Percentiles rank a stretch among this genome's conserved stretches.
These are phyloP conservation scores for Eulemur mongoz DNA, from an alignment of 2,797 vertebrate species.

Conservation along the genomic window DNA sequence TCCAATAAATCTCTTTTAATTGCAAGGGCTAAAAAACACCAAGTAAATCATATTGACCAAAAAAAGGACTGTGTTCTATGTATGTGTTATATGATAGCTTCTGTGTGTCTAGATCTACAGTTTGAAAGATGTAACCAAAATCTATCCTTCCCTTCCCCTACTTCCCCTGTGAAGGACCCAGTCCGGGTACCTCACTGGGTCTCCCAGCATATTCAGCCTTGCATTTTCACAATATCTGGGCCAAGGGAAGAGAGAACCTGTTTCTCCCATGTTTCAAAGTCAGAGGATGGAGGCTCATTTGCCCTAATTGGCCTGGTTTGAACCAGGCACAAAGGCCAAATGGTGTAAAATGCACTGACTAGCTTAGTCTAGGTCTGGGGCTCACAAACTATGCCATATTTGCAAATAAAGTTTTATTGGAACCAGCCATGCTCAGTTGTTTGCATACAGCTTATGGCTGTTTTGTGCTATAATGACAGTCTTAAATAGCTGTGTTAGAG, in stretches of 20 bases:
- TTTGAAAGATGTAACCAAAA: neutral
- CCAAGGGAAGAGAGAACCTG: neutral
- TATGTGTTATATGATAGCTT: neutral
- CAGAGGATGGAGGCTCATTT: neutral
- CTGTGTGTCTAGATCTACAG: neutral
- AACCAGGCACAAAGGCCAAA: neutral
- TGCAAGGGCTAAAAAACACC: neutral
- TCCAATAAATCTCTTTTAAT: neutral
- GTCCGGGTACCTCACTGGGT: neutral
- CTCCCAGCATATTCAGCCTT: neutral
- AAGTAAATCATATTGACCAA: neutral
- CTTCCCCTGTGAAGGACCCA: neutral
- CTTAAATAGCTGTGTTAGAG: neutral
- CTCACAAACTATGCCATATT: neutral
- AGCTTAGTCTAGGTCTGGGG: neutral
- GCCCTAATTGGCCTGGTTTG: neutral
- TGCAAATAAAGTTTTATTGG: neutral
- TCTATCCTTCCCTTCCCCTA: neutral
- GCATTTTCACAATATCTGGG: neutral
- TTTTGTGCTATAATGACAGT: neutral
- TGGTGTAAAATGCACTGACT: neutral
- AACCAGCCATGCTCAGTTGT: neutral
- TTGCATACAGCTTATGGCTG: neutral
- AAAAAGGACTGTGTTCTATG: neutral
- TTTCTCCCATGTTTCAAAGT: neutral